Conservation (phyloP, 2,113 vertebrate species). For the Salvator merianae region DNA sequence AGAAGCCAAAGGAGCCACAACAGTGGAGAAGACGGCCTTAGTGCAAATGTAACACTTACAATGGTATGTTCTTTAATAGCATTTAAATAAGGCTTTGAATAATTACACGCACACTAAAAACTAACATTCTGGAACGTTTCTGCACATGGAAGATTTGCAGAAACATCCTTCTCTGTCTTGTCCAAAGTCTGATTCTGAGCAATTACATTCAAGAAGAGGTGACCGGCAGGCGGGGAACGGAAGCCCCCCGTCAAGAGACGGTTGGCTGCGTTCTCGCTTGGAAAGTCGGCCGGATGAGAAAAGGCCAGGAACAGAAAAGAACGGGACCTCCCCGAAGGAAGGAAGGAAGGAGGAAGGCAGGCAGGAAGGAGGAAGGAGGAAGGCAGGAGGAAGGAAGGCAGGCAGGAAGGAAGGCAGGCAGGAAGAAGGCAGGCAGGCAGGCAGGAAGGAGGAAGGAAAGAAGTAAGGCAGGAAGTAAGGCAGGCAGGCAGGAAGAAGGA, state of each 20-base stretch:
- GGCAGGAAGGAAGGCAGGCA: slow-evolving; percentile 12
- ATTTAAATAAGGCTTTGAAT: slow-evolving; percentile 84
- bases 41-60: slow-evolving; percentile 79
- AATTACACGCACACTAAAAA: slow-evolving; percentile 74
- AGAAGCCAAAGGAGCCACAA: slow-evolving; percentile 57
- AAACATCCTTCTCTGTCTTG: slow-evolving; percentile 58
- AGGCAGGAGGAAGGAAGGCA: slow-evolving; percentile 50
- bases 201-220: slow-evolving; percentile 77
- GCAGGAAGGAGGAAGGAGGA: slow-evolving; percentile 32
- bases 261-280: slow-evolving; percentile 32
- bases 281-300: slow-evolving; percentile 44
- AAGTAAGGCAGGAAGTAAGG: slow-evolving; percentile 10
- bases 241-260: slow-evolving; percentile 10
- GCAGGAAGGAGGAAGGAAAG: accelerated
- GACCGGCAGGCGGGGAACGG: not conserved
- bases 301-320: slow-evolving; percentile 41
- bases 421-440: not conserved
- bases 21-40: slow-evolving; percentile 73
- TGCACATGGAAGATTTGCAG: slow-evolving; percentile 70
- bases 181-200: slow-evolving; percentile 61
- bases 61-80: slow-evolving; percentile 78
- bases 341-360: slow-evolving; percentile 53
- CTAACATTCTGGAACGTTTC: slow-evolving; percentile 75
- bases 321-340: not conserved
- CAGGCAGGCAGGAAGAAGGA: slow-evolving; percentile 27